Evolutionary conservation across 2,797 vertebrate species (phyloP).

Genomic region (Pelobates cultripes): DNA sequence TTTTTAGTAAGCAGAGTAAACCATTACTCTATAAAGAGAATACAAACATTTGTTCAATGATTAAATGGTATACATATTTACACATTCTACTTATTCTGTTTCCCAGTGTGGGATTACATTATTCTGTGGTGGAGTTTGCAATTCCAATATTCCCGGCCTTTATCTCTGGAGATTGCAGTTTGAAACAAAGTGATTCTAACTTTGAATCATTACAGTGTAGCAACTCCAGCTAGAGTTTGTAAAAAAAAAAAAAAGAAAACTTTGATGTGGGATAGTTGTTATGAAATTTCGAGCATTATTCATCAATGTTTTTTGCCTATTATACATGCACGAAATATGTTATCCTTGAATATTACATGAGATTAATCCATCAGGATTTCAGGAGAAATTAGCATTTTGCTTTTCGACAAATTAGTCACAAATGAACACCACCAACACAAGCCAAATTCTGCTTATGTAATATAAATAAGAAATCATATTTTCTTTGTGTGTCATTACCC

Average conservation of each 20-base stretch:
- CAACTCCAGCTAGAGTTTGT: not conserved
- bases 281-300: not conserved
- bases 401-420: not conserved
- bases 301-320: not conserved
- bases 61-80: not conserved
- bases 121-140: slow-evolving; percentile 1
- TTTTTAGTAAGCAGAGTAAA: too few species aligned
- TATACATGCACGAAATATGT: not conserved
- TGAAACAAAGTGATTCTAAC: not conserved
- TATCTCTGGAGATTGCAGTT: not conserved
- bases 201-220: not conserved
- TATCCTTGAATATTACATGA: not conserved
- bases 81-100: not conserved
- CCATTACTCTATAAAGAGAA: too few species aligned
- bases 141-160: not conserved
- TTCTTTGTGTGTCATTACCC: not conserved
- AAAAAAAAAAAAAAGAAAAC: not conserved
- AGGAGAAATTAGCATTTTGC: not conserved
- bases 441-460: not conserved
- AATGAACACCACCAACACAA: not conserved
- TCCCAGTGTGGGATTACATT: not conserved
- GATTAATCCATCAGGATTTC: not conserved
- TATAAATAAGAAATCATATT: not conserved
- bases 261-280: not conserved
- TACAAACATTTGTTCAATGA: too few species aligned